Evolutionary conservation across 2,888 invertebrate genomes (phyloP).

Genomic region (Phyto melanocephala): DNA sequence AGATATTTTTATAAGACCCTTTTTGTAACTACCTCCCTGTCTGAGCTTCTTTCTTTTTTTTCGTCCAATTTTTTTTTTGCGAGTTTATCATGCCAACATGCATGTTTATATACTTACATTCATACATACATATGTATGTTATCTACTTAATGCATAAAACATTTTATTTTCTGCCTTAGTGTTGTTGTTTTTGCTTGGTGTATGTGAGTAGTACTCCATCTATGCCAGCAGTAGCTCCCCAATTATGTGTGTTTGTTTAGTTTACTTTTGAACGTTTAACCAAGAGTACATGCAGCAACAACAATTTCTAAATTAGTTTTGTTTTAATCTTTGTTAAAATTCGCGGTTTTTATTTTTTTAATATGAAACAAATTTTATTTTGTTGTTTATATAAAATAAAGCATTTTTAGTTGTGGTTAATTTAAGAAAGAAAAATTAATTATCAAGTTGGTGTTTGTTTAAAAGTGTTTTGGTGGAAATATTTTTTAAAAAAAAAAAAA

Average conservation of each 20-base stretch:
- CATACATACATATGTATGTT: no score
- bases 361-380: background rate
- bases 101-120: background rate
- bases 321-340: background rate
- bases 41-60: slow-evolving; percentile 47
- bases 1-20: background rate
- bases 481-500: no score
- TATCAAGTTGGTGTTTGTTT: no score
- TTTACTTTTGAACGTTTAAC: slow-evolving; percentile 55
- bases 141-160: slow-evolving; percentile 48
- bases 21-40: slow-evolving; percentile 9
- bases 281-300: slow-evolving; percentile 43
- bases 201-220: slow-evolving; percentile 8
- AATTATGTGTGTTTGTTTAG: slow-evolving; percentile 45
- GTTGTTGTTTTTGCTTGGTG: slow-evolving; percentile 6
- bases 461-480: no score
- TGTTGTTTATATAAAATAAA: slow-evolving; percentile 2
- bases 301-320: slow-evolving; percentile 38
- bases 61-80: slow-evolving; percentile 28
- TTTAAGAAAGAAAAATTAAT: no score
- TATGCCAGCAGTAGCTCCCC: slow-evolving; percentile 34
- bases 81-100: slow-evolving; percentile 48
- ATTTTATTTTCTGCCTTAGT: slow-evolving; percentile 17
- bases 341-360: no score
- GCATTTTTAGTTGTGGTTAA: background rate